Evolutionary conservation across 1,140 invertebrate genomes (phyloP).

Genomic region (Aethina tumida): DNA sequence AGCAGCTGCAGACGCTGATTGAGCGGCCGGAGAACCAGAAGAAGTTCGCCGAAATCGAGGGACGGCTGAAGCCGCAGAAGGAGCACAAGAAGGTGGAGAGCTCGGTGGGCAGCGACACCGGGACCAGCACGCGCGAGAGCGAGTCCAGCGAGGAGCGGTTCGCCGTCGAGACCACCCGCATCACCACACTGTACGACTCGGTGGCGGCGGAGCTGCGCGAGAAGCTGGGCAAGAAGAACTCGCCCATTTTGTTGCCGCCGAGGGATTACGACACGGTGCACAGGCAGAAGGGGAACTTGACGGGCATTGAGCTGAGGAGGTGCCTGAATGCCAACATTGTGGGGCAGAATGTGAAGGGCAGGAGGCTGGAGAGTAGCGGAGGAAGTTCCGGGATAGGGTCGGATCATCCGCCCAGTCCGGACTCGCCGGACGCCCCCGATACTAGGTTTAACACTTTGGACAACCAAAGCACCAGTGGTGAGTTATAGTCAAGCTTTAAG

Average conservation of each 20-base stretch:
- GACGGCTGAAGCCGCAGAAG: slow-evolving; percentile 38
- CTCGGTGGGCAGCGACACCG: slow-evolving; percentile 60
- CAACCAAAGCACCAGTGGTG: slow-evolving; percentile 45
- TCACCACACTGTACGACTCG: slow-evolving; percentile 75
- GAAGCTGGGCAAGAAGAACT: slow-evolving; percentile 65
- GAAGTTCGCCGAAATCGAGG: slow-evolving; percentile 71
- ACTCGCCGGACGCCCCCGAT: slow-evolving; percentile 40
- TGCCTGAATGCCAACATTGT: slow-evolving; percentile 64
- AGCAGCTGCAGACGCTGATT: slow-evolving; percentile 72
- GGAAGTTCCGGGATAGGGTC: slow-evolving; percentile 75
- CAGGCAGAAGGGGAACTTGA: slow-evolving; percentile 72
- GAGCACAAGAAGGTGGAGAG: slow-evolving; percentile 52
- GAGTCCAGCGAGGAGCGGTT: slow-evolving; percentile 59
- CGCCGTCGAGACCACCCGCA: slow-evolving; percentile 36
- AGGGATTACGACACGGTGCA: slow-evolving; percentile 88
- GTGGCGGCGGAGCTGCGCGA: slow-evolving; percentile 83
- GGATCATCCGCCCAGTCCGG: slow-evolving; percentile 73
- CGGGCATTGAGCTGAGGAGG: slow-evolving; percentile 64
- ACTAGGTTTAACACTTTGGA: slow-evolving; percentile 30
- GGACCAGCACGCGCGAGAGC: slow-evolving; percentile 61
- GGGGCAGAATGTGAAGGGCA: slow-evolving; percentile 44
- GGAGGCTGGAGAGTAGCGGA: slow-evolving; percentile 38
- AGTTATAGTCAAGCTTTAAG: too few species aligned
- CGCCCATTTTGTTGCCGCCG: slow-evolving; percentile 79
- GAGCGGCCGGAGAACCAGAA: slow-evolving; percentile 79